Base-by-base conservation (phyloP, 2,113 vertebrate genomes). In the Apaloderma vittatum region DNA sequence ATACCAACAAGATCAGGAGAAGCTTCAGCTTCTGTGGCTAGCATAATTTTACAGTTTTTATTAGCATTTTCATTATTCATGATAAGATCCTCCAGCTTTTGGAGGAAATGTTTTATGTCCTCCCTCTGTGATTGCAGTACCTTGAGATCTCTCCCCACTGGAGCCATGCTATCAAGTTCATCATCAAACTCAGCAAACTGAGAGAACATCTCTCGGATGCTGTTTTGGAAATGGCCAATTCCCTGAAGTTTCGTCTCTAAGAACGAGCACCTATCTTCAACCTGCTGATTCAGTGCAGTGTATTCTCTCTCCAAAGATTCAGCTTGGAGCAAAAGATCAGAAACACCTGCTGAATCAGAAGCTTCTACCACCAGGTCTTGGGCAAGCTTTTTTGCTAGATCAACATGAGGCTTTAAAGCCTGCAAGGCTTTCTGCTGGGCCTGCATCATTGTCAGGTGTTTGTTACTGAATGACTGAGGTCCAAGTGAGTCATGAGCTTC, bases 161-260 rank as follows among this genome's bases (percentile, higher is more conserved):
- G 98, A 76, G 98, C 96, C 99, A 99, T 99, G 91, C 98, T 98
- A 65, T 99, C 99, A 45, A 99, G 98, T 93, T 99, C 99, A 94
- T 99, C 99, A 74, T 99, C 99, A 90, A 99, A 98, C 91, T 99
- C 99, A 16, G 99, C 98, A 97, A 99, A 99, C 81, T 98, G 98
- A 74, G 98, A 97, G 96, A 99, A 99, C 99, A 99, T 99, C 96
- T 99, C 99, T 40, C 99, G 98, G 94, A 99, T 99, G 96, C 96
- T 99, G 96, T 99, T 99, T 97, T 99, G 99, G 97, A 99, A 99
- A 97, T 99, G 99, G 7, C 99, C 99, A 1, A 99, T 99, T 81
- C 99, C 99, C 86, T 99, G 99, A 73, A 99, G 98, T 97, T 99
- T 99, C 57, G 98, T 97, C 94, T 99, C 99, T 91, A 99, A 88